Base-by-base conservation (phyloP, 23 tunicate genomes). In the Ciona savignyi region DNA sequence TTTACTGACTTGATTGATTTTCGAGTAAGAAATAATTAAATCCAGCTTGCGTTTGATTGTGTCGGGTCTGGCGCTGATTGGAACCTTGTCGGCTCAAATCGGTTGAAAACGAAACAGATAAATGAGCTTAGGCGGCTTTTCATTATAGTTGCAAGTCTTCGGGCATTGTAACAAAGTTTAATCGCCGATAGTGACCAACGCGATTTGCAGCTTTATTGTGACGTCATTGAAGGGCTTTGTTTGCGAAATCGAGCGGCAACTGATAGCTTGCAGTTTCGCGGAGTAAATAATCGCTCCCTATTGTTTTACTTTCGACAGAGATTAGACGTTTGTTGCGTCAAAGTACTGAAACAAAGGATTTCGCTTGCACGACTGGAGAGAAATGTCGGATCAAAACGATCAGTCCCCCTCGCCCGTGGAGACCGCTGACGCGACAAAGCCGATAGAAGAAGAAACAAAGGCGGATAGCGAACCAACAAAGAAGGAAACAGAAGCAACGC, bases 251-350 rank as follows among this genome's bases (percentile, higher is more conserved):
- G 56, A 42, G 56, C 56, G 9, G 11, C 11, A 15, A 42, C 56
- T 15, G 56, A 42, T 42, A 6, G 56, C 56, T 42, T 6, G 56
- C 56, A 42, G 56, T 42, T 42, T 42, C 56, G 56, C 9, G 56
- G 11, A 9, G 56, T 15, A 42, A 42, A 42, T 42, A 42, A 42
- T 42, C 56, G 56, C 15, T 15, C 56, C 56, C 56, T 15, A 42
- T 42, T 42, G 56, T 42, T 42, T 42, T 42, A 42, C 56, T 42
- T n/a, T 42, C 56, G 56, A 42, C 56, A 42, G 56, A 42, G 56
- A 42, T 42, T 42, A 42, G 56, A 42, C 56, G 56, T 42, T 42
- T 15, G 56, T 42, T 42, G 15, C 56, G 56, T 42, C 56, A 42
- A 9, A 42, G 15, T n/a, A 42, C 56, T 42, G 56, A 42, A 42